Conservation (phyloP, 2,797 vertebrate genomes). For the Ciconia nigra region DNA sequence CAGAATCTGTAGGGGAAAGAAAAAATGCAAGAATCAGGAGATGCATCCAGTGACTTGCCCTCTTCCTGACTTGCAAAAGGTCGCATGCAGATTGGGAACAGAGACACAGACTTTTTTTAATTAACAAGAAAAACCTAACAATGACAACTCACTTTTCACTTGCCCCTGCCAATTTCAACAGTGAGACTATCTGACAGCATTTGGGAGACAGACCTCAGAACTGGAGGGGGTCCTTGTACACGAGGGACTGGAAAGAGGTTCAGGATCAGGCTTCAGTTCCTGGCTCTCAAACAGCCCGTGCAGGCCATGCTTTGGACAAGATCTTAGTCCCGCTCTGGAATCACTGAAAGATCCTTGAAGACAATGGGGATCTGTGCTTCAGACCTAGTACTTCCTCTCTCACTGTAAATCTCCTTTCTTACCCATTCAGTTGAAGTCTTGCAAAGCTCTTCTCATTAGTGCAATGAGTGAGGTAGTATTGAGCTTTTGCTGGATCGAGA, state of each 20-base stretch:
- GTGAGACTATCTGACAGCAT: not conserved
- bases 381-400: not conserved
- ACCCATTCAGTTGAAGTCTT: not conserved
- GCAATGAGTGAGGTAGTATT: not conserved
- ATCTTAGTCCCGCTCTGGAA: not conserved
- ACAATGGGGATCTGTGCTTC: not conserved
- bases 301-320: not conserved
- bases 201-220: not conserved
- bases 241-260: not conserved
- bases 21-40: not conserved
- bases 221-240: not conserved
- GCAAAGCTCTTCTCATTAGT: not conserved
- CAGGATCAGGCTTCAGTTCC: not conserved
- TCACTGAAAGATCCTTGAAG: not conserved
- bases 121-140: not conserved
- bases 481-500: not conserved
- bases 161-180: not conserved
- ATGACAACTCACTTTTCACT: not conserved
- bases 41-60: fast-evolving
- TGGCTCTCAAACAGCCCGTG: not conserved
- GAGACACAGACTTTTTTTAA: not conserved
- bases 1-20: slow-evolving; percentile 82
- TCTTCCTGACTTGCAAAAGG: not conserved
- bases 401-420: not conserved
- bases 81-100: fast-evolving